Percentiles rank a stretch among this genome's conserved stretches.
These are phyloP conservation scores for Phymatocera aterrima DNA, from an alignment of 2,888 invertebrate genomes.

Conservation along the genomic window DNA sequence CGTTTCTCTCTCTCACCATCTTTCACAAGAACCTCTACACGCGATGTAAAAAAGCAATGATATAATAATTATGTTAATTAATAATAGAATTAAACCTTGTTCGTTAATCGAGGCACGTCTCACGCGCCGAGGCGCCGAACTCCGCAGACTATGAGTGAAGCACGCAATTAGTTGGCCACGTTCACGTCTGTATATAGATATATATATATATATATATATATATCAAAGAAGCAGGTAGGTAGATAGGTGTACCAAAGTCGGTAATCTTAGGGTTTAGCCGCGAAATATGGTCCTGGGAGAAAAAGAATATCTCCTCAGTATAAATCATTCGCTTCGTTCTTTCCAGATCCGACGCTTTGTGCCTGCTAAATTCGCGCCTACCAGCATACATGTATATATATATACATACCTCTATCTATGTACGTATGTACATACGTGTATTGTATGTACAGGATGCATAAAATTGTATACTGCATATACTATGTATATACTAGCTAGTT, in stretches of 20 bases:
- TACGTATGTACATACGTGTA: no score
- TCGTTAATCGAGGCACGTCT: slow-evolving; percentile 38
- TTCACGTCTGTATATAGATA: background rate
- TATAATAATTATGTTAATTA: no score
- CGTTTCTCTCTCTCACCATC: no score
- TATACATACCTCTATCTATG: background rate
- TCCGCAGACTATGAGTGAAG: slow-evolving; percentile 26
- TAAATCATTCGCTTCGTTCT: slow-evolving; percentile 3
- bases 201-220: no score
- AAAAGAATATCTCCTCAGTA: slow-evolving; percentile 5
- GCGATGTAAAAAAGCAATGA: no score
- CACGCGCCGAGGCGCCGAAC: background rate
- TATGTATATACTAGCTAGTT: no score
- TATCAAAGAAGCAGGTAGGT: background rate
- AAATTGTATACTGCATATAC: no score
- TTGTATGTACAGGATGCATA: no score
- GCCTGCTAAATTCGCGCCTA: background rate
- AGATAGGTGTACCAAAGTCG: background rate
- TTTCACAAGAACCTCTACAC: no score
- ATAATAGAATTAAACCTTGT: slow-evolving; percentile 16
- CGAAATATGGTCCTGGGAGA: slow-evolving; percentile 20
- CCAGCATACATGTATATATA: background rate
- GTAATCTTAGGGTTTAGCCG: slow-evolving; percentile 26
- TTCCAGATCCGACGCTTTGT: background rate
- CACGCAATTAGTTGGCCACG: slow-evolving; percentile 34